Base-by-base conservation (phyloP, 2,888 invertebrate species). In the Syritta pipiens region DNA sequence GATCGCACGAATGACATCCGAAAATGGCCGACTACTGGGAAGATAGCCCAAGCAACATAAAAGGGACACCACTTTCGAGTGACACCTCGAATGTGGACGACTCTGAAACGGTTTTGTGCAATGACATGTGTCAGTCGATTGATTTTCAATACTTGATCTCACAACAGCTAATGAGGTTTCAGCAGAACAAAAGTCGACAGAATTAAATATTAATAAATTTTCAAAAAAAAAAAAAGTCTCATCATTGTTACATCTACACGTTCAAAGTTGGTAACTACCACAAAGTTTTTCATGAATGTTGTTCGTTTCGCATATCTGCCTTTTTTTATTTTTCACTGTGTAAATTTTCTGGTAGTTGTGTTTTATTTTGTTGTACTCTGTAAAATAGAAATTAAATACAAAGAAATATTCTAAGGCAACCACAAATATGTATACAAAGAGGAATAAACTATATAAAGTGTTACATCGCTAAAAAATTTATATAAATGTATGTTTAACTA, bases 161-260 rank as follows among this genome's bases (percentile, higher is more conserved):
- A 17, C 79, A 83, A 42, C 82, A 83, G 42, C 60, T 83, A 24
- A 57, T 81, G 57, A 72, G 83, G 79, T 82, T 83, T 83, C 83
- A 82, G 65, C 76, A 82, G 48, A 76, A 81, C 42, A 55, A 65
- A 72, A 75, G 49, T 48, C 51, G 68, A 55, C 75, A 82, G 72
- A 83, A 82, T 57, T 81, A 10, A 81, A 30, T 17, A 22, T 26
- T 26, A 49, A 59, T 55, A 59, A 49, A 75, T 44, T 24, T 22
- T 10, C 7, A 32, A 37, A 10, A 17, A 26, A 46, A 35, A 5
- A 17, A 35, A 6, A 14, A 37, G 3, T 24, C 0, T 46, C n/a
- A 53, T 20, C 32, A 46, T 22, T 30, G 20, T 30, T 59, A 19
- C 5, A 48, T 14, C 26, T 28, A 12, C 35, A 19, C 22, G 7